These are phyloP conservation scores for Lepidotrigona ventralis DNA, from an alignment of 1,140 invertebrate genomes.

Conservation along the genomic window DNA sequence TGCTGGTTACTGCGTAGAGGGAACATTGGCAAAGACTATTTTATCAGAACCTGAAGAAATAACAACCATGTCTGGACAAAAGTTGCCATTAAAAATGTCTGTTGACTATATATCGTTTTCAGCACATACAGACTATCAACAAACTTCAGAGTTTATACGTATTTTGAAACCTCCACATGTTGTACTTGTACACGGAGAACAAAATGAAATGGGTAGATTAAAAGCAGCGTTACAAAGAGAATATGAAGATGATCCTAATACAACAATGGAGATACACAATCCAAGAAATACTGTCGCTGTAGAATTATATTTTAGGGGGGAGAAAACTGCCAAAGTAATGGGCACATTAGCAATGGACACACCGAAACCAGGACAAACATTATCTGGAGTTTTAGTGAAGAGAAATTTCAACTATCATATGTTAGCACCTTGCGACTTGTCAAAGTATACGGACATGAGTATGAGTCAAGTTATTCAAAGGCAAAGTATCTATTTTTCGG, in stretches of 20 bases:
- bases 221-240: slow-evolving; percentile 96
- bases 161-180: slow-evolving; percentile 97
- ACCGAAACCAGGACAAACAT: slow-evolving; percentile 87
- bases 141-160: slow-evolving; percentile 98
- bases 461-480: slow-evolving; percentile 96
- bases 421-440: slow-evolving; percentile 93
- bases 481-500: slow-evolving; percentile 92
- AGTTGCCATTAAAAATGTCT: slow-evolving; percentile 97
- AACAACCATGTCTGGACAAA: slow-evolving; percentile 96
- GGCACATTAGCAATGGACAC: slow-evolving; percentile 92
- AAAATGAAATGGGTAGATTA: slow-evolving; percentile 98
- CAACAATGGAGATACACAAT: slow-evolving; percentile 96
- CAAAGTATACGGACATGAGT: slow-evolving; percentile 97
- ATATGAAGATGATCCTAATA: slow-evolving; percentile 94
- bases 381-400: slow-evolving; percentile 97
- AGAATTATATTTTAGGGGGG: slow-evolving; percentile 96
- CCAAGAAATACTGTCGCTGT: slow-evolving; percentile 97
- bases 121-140: slow-evolving; percentile 99
- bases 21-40: slow-evolving; percentile 98
- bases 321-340: slow-evolving; percentile 99
- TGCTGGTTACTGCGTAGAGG: slow-evolving; percentile 99
- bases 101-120: slow-evolving; percentile 99
- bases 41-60: slow-evolving; percentile 99
- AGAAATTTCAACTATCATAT: slow-evolving; percentile 99
- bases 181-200: slow-evolving; percentile 98